Conservation (phyloP, 2,113 vertebrate genomes). For the Alligator mississippiensis region DNA sequence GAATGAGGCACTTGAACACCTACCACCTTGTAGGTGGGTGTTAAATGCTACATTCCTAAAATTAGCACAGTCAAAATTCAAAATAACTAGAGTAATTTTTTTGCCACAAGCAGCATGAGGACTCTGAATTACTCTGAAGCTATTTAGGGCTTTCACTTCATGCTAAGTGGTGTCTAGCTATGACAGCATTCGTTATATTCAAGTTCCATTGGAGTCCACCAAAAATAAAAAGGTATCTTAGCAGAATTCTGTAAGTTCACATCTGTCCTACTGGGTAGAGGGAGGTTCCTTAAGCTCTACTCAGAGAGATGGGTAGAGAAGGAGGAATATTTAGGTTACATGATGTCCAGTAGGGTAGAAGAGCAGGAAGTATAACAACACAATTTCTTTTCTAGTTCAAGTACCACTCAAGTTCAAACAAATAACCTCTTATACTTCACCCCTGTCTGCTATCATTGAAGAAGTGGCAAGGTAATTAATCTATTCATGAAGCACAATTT, state of each 20-base stretch:
- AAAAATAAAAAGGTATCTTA: not conserved
- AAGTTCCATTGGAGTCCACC: not conserved
- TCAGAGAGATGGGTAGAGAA: not conserved
- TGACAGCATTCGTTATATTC: not conserved
- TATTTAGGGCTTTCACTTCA: not conserved
- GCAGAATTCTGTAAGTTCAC: not conserved
- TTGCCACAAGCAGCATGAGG: accelerated
- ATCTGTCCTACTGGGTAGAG: not conserved
- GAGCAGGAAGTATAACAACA: slow-evolving; percentile 10
- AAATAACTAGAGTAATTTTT: not conserved
- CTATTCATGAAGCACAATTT: slow-evolving; percentile 12
- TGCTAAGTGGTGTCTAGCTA: not conserved
- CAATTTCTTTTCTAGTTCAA: slow-evolving; percentile 33
- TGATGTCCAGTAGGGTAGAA: not conserved
- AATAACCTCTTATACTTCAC: slow-evolving; percentile 32
- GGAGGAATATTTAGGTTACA: not conserved
- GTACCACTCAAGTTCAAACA: slow-evolving; percentile 28
- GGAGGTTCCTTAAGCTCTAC: not conserved
- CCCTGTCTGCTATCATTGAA: not conserved
- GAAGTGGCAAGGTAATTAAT: slow-evolving; percentile 6
- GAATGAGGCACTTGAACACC: not conserved
- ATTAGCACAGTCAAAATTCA: slow-evolving; percentile 1
- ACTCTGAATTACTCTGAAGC: not conserved
- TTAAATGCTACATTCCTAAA: slow-evolving; percentile 12
- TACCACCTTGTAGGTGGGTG: not conserved